Conservation (phyloP, 2,113 vertebrate genomes). For the Mesembrinibis cayennensis region DNA sequence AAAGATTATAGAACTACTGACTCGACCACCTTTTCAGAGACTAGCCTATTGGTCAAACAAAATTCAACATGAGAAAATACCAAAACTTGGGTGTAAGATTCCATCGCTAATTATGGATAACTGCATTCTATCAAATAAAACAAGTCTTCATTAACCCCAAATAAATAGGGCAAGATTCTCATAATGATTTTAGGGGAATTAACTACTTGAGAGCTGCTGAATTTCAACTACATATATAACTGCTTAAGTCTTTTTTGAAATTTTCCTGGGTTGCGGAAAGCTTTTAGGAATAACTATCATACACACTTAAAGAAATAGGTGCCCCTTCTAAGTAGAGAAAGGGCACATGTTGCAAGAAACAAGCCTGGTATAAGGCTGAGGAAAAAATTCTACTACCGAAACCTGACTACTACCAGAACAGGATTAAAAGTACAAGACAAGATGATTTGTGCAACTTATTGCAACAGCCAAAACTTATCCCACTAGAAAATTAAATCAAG, state of each 20-base stretch:
- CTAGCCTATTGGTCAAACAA: background rate
- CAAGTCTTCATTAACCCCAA: background rate
- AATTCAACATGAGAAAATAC: background rate
- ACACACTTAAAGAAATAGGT: background rate
- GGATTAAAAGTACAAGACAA: background rate
- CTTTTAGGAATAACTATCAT: background rate
- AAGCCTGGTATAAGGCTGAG: background rate
- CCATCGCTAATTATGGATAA: background rate
- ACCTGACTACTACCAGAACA: background rate
- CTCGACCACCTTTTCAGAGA: background rate
- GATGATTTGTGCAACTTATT: background rate
- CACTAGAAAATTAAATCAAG: background rate
- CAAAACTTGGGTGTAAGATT: background rate
- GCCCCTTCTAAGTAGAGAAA: background rate
- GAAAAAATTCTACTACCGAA: background rate
- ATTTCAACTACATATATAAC: background rate
- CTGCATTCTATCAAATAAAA: background rate
- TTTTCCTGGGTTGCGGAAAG: background rate
- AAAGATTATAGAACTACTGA: background rate
- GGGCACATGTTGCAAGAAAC: background rate
- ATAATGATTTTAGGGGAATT: background rate
- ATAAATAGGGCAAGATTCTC: background rate
- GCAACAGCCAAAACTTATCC: background rate
- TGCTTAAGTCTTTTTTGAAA: background rate
- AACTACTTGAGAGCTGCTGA: background rate